Base-by-base conservation (phyloP, 2,888 invertebrate genomes). In the Cephus pulcher region DNA sequence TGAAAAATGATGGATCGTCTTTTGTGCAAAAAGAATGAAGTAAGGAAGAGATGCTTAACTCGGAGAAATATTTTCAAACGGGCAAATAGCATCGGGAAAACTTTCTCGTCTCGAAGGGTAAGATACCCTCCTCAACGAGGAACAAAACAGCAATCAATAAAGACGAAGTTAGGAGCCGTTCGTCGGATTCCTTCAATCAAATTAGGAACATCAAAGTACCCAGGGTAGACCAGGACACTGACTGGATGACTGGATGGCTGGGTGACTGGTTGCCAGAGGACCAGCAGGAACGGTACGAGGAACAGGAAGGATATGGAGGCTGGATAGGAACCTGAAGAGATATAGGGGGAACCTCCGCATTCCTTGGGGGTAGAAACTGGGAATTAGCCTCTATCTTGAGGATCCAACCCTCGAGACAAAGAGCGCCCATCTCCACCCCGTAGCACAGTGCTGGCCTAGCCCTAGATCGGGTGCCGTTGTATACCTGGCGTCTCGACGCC, bases 161-260 rank as follows among this genome's bases (percentile, higher is more conserved):
- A 87, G 88, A 86, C 88, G 86, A 89, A 88, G 89, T 89, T 89
- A 86, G 86, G 84, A 90, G 86, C 86, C 87, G 88, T 88, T 89
- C 88, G 86, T 84, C 84, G 89, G 89, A 91, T 91, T 91, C 90
- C 88, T 91, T 91, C 91, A 91, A 91, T 91, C 90, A 91, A 91
- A 91, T 91, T 91, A 91, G 90, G 88, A 88, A 91, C 91, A 91
- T 91, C 91, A 91, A 91, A 91, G 91, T 89, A 88, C 84, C 87
- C 86, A 85, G 80, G 75, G 86, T 84, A 88, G 84, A 83, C 87
- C 87, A 86, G 75, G 78, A 82, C 73, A 40, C 80, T 82, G 86
- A 81, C 85, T 70, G 70, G 70, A 86, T 85, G 86, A 86, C 84
- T 83, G 40, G 40, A 6, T 15, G 37, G 37, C 12, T 37, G 37